Evolutionary conservation across 2,113 vertebrate genomes (phyloP).

Genomic region (Camelus dromedarius): DNA sequence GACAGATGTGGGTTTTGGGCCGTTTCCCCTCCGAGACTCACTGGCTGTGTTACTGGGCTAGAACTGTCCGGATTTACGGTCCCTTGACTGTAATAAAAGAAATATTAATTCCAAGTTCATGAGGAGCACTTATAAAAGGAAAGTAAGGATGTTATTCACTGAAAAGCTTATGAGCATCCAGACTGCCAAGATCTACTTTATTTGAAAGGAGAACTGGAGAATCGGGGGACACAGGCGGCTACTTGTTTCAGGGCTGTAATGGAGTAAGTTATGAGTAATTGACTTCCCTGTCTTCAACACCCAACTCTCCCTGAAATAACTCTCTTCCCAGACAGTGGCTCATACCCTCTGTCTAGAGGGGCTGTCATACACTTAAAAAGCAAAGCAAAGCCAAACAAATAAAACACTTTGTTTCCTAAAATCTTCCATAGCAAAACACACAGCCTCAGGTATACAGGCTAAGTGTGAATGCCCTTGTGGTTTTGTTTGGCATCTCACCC

Average conservation of each 20-base stretch:
- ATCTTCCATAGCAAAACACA: neutral
- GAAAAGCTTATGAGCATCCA: neutral
- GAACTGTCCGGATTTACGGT: conserved; percentile 30
- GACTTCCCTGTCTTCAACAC: neutral
- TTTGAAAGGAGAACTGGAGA: conserved; percentile 27
- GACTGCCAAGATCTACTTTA: neutral
- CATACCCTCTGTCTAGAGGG: neutral
- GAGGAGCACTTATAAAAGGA: conserved; percentile 18
- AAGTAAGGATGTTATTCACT: neutral
- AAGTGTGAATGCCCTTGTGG: neutral
- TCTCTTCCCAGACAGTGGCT: neutral
- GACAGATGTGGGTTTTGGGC: neutral
- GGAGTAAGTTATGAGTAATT: neutral
- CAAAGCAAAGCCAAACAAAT: conserved; percentile 31
- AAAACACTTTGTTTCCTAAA: neutral
- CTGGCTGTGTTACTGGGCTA: neutral
- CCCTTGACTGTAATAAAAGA: conserved; percentile 19
- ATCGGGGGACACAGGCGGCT: neutral
- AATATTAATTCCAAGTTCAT: conserved; percentile 56
- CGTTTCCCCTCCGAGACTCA: conserved; percentile 38
- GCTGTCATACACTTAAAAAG: neutral
- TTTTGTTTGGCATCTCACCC: neutral
- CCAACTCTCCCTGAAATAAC: neutral
- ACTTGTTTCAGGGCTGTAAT: neutral
- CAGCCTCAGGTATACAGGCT: neutral